A percentile compares a stretch with the other conserved stretches of the same genome.
These are phyloP conservation scores for Agriotes lineatus DNA, from an alignment of 2,888 invertebrate genomes.

Conservation along the genomic window DNA sequence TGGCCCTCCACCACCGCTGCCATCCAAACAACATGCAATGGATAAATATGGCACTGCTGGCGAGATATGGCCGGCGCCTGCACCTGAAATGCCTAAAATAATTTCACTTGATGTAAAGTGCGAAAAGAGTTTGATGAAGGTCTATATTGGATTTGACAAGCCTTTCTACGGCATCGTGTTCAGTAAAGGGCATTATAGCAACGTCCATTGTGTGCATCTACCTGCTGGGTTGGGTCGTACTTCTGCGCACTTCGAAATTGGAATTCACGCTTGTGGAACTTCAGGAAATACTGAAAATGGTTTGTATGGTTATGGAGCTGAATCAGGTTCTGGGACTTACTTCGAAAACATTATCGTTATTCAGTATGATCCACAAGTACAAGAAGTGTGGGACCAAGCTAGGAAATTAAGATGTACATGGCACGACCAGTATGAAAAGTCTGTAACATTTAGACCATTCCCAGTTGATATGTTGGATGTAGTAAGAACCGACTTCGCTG, in stretches of 20 bases:
- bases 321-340: constrained; percentile 91
- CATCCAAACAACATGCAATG: constrained; percentile 60
- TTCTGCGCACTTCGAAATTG: constrained; percentile 91
- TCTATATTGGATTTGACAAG: constrained; percentile 93
- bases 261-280: constrained; percentile 92
- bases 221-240: constrained; percentile 89
- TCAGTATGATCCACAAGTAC: constrained; percentile 93
- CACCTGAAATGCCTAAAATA: constrained; percentile 93
- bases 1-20: constrained; percentile 76
- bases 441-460: constrained; percentile 94
- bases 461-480: constrained; percentile 96
- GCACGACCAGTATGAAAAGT: constrained; percentile 96
- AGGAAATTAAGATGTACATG: constrained; percentile 92
- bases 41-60: constrained; percentile 67
- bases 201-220: constrained; percentile 91
- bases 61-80: constrained; percentile 88
- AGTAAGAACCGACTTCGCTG: constrained; percentile 94
- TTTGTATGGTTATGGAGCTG: constrained; percentile 87
- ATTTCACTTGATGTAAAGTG: constrained; percentile 93
- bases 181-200: constrained; percentile 94
- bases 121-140: constrained; percentile 94
- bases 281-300: constrained; percentile 93
- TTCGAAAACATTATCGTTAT: constrained; percentile 95
- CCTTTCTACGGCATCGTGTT: constrained; percentile 97
- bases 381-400: constrained; percentile 94